A percentile compares a stretch with the other conserved stretches of the same genome.
These are phyloP conservation scores for Artemisiospiza belli DNA, from an alignment of 2,113 vertebrate species.

Conservation along the genomic window DNA sequence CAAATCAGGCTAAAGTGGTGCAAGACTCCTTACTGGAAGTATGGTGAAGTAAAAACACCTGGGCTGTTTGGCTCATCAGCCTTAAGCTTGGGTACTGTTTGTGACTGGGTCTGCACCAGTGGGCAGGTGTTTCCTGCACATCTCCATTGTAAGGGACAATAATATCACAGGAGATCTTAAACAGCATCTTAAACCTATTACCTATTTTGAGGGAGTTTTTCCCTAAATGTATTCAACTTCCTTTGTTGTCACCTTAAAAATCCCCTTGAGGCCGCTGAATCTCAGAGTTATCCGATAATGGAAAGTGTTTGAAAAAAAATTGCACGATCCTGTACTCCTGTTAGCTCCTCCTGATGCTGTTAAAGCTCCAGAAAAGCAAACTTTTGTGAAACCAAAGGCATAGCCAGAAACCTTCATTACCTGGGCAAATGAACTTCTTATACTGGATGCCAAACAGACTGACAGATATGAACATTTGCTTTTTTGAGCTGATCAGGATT, in stretches of 20 bases:
- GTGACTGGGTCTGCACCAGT: neutral
- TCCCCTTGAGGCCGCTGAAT: neutral
- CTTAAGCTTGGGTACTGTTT: neutral
- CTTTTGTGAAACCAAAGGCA: neutral
- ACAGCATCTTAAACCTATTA: neutral
- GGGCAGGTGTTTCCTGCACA: rapidly evolving
- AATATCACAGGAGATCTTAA: neutral
- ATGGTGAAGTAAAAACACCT: neutral
- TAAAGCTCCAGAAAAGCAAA: neutral
- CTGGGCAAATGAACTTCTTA: neutral
- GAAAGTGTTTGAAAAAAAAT: neutral
- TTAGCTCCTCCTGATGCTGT: neutral
- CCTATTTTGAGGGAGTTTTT: neutral
- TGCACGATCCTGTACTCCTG: neutral
- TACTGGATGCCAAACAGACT: neutral
- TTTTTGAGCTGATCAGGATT: neutral
- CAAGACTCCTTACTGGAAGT: neutral
- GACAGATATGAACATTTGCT: neutral
- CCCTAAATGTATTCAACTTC: neutral
- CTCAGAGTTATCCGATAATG: neutral
- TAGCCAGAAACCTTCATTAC: neutral
- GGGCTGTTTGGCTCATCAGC: neutral
- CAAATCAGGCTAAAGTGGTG: neutral
- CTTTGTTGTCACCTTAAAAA: neutral
- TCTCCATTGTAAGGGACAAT: neutral